Percentiles rank a stretch among this genome's conserved stretches.
Evolutionary conservation across 64 coral and sea anemone species (phyloP).

Genomic region (Astreopora myriophthalma): DNA sequence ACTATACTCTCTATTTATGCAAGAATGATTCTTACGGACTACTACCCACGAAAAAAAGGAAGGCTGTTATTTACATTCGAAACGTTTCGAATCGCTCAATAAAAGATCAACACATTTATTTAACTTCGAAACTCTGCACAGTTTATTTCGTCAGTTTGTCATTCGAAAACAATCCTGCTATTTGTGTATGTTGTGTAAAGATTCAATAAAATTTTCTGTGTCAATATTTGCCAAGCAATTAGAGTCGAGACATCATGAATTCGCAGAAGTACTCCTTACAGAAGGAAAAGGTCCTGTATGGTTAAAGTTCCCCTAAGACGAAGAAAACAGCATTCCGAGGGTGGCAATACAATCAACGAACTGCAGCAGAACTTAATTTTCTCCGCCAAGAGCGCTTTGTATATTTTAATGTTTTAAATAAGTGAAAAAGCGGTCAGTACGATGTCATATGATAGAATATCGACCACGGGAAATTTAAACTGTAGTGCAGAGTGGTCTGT

Average conservation of each 20-base stretch:
- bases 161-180: conserved; percentile 44
- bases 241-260: conserved; percentile 30
- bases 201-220: conserved; percentile 53
- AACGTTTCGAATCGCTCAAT: conserved; percentile 24
- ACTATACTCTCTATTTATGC: conserved; percentile 19
- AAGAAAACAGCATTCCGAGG: background rate
- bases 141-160: conserved; percentile 9
- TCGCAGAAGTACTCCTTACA: background rate
- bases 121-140: conserved; percentile 16
- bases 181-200: conserved; percentile 44
- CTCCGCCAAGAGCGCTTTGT: background rate
- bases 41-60: background rate
- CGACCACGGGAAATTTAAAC: conserved; percentile 22
- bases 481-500: background rate
- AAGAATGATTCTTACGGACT: conserved; percentile 6
- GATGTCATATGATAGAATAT: background rate
- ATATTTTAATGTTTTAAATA: background rate
- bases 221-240: conserved; percentile 58
- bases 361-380: background rate
- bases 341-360: background rate
- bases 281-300: background rate
- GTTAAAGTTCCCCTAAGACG: background rate
- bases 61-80: conserved; percentile 38
- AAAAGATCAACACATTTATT: conserved; percentile 50
- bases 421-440: background rate